Evolutionary conservation across 2,888 invertebrate species (phyloP), one percentile per base, ranked within the genome.

Genomic region (Allolobophora icterica): DNA sequence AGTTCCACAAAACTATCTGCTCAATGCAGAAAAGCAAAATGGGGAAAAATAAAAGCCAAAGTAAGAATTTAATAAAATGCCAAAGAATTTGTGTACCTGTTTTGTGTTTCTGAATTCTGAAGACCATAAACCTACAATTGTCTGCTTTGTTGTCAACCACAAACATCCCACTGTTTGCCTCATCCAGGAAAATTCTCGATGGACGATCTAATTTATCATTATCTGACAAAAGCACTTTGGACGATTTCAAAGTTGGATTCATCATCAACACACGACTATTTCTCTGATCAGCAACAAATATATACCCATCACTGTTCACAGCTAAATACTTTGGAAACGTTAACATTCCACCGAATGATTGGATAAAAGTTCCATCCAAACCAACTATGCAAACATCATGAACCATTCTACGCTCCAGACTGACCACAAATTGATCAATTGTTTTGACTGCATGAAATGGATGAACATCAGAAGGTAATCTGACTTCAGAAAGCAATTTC

Each of bases 261-360:
- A 71, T 71, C n/a, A 71, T 71, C 71, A 71, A 71, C 71, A 71
- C 30, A 71, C 71, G n/a, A 30, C 71, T 71, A 71, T n/a, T 71
- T 30, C 5, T 30, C n/a, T 0, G 71, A 30, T 71, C 30, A 71
- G 71, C 71, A 30, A n/a, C 71, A 71, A 71, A n/a, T 71, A 71
- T n/a, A 71, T n/a, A 71, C n/a, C 71, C 71, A 71, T 71, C 71
- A 71, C 71, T 71, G 71, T 71, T n/a, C 71, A 71, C 71, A 8
- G 8, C 11, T 13, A 71, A 71, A 71, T 71, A 71, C 71, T 71
- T 71, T 6, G 71, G 71, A 71, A 71, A 71, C 71, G 6, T 71
- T 11, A n/a, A 71, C 30, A 71, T 71, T 71, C n/a, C 71, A n/a
- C n/a, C 8, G 71, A 71, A 71, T 71, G 71, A 71, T 71, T 71